These are phyloP conservation scores for Zaprionus vittiger DNA, from an alignment of 1,140 invertebrate species.

Conservation along the genomic window DNA sequence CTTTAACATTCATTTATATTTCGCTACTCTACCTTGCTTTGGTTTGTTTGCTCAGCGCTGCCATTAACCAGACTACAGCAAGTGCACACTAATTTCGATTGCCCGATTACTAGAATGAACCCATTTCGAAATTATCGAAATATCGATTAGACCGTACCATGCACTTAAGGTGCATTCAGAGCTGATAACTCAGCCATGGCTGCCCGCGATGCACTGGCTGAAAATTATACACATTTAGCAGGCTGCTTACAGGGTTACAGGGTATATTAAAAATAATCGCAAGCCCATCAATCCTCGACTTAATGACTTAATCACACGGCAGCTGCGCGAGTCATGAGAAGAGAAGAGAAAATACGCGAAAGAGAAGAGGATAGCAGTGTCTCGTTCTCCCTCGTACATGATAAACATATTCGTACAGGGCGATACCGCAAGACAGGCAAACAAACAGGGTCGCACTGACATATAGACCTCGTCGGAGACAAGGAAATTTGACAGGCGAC, in stretches of 20 bases:
- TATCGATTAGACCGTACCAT: neutral
- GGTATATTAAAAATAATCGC: slow-evolving; percentile 12
- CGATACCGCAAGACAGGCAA: neutral
- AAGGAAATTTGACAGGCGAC: slow-evolving; percentile 48
- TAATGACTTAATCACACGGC: slow-evolving; percentile 43
- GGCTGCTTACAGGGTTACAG: neutral
- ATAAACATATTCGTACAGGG: neutral
- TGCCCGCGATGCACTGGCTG: neutral
- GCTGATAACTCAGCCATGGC: neutral
- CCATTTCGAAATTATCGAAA: neutral
- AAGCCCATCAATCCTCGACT: slow-evolving; percentile 14
- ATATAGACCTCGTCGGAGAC: slow-evolving; percentile 26
- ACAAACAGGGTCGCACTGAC: neutral
- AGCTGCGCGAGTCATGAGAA: slow-evolving; percentile 15
- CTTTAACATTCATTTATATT: no score
- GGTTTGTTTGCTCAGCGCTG: neutral
- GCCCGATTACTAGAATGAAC: neutral
- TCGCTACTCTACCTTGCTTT: neutral
- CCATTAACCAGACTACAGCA: neutral
- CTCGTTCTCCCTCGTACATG: neutral
- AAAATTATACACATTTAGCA: slow-evolving; percentile 6
- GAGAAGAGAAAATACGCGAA: neutral
- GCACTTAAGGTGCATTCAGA: neutral
- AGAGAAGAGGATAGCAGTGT: neutral
- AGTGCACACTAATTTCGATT: neutral